phyloP scores from a whole-genome alignment of 2,888 invertebrate genomes.

The Lysandra coridon region DNA sequence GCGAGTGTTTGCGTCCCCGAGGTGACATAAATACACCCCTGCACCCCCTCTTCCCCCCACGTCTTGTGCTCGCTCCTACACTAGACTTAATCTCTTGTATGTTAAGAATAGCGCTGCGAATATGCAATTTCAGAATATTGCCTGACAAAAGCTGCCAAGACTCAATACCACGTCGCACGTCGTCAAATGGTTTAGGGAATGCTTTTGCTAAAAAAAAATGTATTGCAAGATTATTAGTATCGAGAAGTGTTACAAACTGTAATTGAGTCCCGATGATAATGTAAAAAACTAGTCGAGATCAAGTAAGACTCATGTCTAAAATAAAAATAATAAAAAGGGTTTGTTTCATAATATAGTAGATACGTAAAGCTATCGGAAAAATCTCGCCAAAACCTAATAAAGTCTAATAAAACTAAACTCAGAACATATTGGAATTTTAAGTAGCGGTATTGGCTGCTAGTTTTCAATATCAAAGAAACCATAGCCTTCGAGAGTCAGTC shows the following conservation, averaged over 20 bases:
- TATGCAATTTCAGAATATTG: background rate
- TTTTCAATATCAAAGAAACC: constrained; percentile 55
- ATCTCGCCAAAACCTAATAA: constrained; percentile 23
- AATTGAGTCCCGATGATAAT: background rate
- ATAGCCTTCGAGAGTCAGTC: constrained; percentile 56
- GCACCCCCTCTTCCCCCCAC: constrained; percentile 50
- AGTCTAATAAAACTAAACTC: constrained; percentile 32
- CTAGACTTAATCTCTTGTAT: constrained; percentile 76
- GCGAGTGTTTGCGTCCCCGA: constrained; percentile 75
- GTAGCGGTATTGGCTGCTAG: constrained; percentile 35
- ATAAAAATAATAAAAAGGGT: background rate
- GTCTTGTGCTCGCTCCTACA: constrained; percentile 51
- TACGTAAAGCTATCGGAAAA: background rate
- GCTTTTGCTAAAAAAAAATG: background rate
- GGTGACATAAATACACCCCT: constrained; percentile 79
- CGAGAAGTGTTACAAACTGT: background rate
- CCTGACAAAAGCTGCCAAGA: background rate
- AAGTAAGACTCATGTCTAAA: background rate
- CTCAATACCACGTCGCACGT: background rate
- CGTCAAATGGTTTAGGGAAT: background rate
- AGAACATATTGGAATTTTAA: constrained; percentile 41
- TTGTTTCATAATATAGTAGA: background rate
- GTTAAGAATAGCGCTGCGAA: constrained; percentile 51
- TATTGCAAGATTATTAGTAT: background rate
- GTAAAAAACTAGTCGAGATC: background rate